phyloP scores from a whole-genome alignment of 1,140 invertebrate genomes.

The Drosophila neocordata region DNA sequence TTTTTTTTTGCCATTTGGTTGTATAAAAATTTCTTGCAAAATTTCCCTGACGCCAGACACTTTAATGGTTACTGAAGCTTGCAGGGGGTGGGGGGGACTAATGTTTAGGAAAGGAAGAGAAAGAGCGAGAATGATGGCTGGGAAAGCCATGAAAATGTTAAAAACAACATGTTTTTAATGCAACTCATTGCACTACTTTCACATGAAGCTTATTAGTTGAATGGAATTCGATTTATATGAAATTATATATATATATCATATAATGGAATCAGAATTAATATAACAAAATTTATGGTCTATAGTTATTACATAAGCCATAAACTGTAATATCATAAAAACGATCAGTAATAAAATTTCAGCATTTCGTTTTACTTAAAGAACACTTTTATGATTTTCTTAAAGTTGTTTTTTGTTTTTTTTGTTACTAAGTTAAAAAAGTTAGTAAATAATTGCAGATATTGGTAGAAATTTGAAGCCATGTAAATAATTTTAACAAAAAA shows the following conservation, averaged over 20 bases:
- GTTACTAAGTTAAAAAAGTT: no score
- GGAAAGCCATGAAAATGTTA: conserved; percentile 49
- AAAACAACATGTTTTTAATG: conserved; percentile 68
- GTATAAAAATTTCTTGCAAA: conserved; percentile 45
- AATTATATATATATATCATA: background rate
- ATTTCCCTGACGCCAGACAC: conserved; percentile 66
- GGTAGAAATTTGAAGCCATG: no score
- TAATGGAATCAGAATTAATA: background rate
- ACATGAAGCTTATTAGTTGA: conserved; percentile 28
- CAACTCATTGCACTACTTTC: conserved; percentile 23
- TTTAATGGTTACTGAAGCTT: conserved; percentile 43
- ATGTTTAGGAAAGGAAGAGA: background rate
- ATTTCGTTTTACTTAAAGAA: no score
- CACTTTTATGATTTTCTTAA: no score
- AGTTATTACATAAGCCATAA: no score
- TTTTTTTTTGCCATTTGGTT: conserved; percentile 6
- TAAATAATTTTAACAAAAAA: no score
- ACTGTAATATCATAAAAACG: no score
- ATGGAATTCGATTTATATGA: background rate
- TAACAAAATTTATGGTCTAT: background rate
- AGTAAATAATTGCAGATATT: no score
- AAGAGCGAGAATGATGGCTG: background rate
- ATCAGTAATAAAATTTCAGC: no score
- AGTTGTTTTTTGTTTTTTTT: no score
- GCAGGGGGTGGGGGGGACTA: background rate